phyloP scores from a whole-genome alignment of 2,113 vertebrate species.

The Numida meleagris region DNA sequence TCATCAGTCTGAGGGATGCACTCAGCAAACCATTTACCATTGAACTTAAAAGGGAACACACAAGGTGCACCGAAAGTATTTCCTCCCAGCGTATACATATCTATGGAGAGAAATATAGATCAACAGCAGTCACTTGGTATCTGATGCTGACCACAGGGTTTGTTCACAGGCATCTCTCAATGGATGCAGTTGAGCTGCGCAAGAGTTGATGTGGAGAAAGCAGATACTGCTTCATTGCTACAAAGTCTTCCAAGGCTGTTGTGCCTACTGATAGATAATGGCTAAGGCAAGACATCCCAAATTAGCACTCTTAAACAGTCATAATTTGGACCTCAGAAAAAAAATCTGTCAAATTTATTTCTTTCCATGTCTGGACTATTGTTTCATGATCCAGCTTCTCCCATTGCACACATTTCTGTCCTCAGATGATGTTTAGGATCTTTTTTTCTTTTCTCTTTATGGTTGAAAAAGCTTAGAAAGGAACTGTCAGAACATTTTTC shows the following conservation, averaged over 20 bases:
- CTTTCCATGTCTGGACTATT: background rate
- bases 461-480: background rate
- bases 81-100: slow-evolving; percentile 84
- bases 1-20: slow-evolving; percentile 77
- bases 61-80: slow-evolving; percentile 88
- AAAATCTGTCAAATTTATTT: background rate
- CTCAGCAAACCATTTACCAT: slow-evolving; percentile 82
- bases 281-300: background rate
- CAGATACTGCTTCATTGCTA: background rate
- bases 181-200: background rate
- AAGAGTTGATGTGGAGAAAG: background rate
- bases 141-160: background rate
- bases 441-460: background rate
- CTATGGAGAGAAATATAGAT: slow-evolving; percentile 69
- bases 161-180: background rate
- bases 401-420: background rate
- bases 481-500: background rate
- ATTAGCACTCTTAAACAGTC: background rate
- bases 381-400: background rate
- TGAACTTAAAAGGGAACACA: slow-evolving; percentile 88
- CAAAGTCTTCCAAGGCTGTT: background rate
- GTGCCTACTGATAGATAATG: background rate
- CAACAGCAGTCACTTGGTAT: background rate
- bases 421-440: background rate
- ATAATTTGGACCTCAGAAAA: background rate